Conservation (phyloP, 1,140 invertebrate genomes). For the Pseudomyrmex flavicornis region DNA sequence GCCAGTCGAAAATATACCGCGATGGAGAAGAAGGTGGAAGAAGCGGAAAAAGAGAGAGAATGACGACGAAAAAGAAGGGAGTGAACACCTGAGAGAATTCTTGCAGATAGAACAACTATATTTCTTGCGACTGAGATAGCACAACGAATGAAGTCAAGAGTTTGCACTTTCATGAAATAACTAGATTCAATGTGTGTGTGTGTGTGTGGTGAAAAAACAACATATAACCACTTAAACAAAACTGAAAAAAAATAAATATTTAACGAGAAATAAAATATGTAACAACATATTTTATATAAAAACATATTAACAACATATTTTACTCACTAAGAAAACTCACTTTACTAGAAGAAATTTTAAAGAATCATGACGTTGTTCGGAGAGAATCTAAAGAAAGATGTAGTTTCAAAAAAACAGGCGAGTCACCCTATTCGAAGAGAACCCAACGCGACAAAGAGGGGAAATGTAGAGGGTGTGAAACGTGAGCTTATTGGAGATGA, state of each 20-base stretch:
- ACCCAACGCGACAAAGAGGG: constrained; percentile 27
- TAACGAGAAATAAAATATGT: too few relatives aligned
- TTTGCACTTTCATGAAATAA: constrained; percentile 16
- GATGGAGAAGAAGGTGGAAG: neutral
- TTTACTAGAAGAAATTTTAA: neutral
- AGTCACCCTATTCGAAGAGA: constrained; percentile 12
- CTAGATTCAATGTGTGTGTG: too few relatives aligned
- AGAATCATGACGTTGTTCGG: constrained; percentile 23
- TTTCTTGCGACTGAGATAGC: neutral
- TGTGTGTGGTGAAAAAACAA: too few relatives aligned
- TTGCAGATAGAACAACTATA: neutral
- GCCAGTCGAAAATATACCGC: constrained; percentile 48
- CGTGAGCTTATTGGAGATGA: constrained; percentile 80
- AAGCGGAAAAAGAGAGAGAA: neutral
- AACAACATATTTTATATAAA: too few relatives aligned
- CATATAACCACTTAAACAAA: too few relatives aligned
- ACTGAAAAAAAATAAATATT: too few relatives aligned
- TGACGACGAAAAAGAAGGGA: neutral
- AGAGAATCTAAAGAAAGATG: constrained; percentile 26
- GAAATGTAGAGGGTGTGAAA: constrained; percentile 66
- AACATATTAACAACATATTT: too few relatives aligned
- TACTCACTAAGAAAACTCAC: too few relatives aligned
- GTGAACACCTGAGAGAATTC: neutral
- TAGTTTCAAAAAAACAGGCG: constrained; percentile 12
- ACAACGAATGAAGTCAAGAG: neutral